A percentile compares a stretch with the other conserved stretches of the same genome.
These are phyloP conservation scores for Hyperoodon ampullatus DNA, from an alignment of 2,113 vertebrate genomes.

Conservation along the genomic window DNA sequence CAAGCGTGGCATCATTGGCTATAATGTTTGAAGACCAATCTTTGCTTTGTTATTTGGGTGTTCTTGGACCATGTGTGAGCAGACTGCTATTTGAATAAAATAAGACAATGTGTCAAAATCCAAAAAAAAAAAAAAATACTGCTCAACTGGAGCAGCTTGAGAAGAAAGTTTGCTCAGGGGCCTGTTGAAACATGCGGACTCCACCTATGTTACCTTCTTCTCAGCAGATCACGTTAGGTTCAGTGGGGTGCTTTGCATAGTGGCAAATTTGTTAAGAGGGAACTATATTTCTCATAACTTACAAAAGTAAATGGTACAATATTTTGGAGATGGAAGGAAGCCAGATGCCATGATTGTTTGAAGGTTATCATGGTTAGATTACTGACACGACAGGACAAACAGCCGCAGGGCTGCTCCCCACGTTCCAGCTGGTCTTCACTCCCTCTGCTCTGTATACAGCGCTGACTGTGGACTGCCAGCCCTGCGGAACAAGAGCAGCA, in stretches of 20 bases:
- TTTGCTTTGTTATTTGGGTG: too few relatives aligned
- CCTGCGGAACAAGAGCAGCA: background rate
- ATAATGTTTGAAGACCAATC: too few relatives aligned
- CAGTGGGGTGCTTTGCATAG: background rate
- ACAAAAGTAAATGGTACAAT: background rate
- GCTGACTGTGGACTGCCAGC: accelerated
- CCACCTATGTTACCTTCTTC: background rate
- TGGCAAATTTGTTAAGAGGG: background rate
- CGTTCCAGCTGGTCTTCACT: background rate
- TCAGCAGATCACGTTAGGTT: background rate
- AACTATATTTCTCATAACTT: background rate
- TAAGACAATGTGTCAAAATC: too few relatives aligned
- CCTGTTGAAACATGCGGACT: background rate
- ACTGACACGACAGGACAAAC: background rate
- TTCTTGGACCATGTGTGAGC: too few relatives aligned
- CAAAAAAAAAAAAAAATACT: too few relatives aligned
- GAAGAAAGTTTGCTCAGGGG: background rate
- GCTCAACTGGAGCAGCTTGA: background rate
- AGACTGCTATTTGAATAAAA: too few relatives aligned
- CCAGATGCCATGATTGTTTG: background rate
- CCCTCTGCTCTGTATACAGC: background rate
- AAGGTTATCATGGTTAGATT: background rate
- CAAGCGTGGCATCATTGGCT: too few relatives aligned
- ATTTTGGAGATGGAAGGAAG: background rate
- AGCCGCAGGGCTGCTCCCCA: too few relatives aligned